These are phyloP conservation scores for Eugnorisma glareosa DNA, from an alignment of 2,888 invertebrate species.

Conservation along the genomic window DNA sequence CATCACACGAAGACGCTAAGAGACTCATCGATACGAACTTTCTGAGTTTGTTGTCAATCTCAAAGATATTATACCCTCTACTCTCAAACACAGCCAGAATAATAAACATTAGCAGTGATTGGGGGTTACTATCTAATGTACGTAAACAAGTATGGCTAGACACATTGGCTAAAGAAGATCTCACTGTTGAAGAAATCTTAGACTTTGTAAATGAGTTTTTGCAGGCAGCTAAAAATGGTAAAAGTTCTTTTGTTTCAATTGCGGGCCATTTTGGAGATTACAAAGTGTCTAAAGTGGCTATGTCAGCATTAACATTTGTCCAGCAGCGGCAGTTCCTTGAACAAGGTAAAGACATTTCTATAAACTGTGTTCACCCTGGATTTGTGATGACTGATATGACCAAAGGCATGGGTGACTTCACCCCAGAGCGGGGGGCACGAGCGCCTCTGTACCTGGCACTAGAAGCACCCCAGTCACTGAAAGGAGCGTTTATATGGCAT, in stretches of 20 bases:
- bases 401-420: conserved; percentile 87
- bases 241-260: conserved; percentile 83
- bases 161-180: conserved; percentile 83
- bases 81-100: conserved; percentile 93
- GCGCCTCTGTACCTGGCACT: conserved; percentile 86
- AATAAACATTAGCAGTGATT: conserved; percentile 93
- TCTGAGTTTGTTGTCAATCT: conserved; percentile 92
- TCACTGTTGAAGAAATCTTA: conserved; percentile 88
- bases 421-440: conserved; percentile 85
- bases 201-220: conserved; percentile 91
- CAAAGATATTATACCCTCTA: conserved; percentile 93
- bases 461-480: conserved; percentile 86
- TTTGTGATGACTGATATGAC: conserved; percentile 89
- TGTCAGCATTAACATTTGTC: conserved; percentile 88
- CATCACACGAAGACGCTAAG: conserved; percentile 93
- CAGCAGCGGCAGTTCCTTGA: conserved; percentile 86
- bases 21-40: conserved; percentile 93
- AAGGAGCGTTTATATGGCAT: conserved; percentile 88
- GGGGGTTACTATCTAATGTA: conserved; percentile 89
- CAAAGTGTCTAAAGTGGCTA: conserved; percentile 88
- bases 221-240: conserved; percentile 88
- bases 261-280: conserved; percentile 88
- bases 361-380: conserved; percentile 89
- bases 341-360: conserved; percentile 87
- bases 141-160: conserved; percentile 87